Conservation (phyloP, 1,140 invertebrate species). For the Galleria mellonella region DNA sequence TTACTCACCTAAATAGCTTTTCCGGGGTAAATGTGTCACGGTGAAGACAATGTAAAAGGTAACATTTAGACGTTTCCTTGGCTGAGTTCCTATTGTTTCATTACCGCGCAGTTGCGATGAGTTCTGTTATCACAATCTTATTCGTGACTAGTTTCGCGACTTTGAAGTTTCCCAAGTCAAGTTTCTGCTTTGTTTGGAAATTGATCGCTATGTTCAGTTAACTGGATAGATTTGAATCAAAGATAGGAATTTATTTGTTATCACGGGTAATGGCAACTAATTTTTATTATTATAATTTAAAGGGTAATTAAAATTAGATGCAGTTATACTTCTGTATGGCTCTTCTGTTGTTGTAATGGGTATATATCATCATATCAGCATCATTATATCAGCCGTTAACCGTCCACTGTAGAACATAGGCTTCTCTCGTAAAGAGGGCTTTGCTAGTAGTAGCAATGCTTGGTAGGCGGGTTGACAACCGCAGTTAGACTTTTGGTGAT, state of each 20-base stretch:
- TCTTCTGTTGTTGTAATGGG: no score
- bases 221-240: slow-evolving; percentile 20
- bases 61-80: slow-evolving; percentile 27
- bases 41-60: slow-evolving; percentile 32
- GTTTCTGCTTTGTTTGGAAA: slow-evolving; percentile 22
- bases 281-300: no score
- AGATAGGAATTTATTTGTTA: slow-evolving; percentile 14
- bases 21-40: slow-evolving; percentile 38
- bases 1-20: slow-evolving; percentile 58
- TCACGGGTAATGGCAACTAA: slow-evolving; percentile 8
- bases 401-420: no score
- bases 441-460: no score
- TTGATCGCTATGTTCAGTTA: slow-evolving; percentile 16
- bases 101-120: slow-evolving; percentile 19
- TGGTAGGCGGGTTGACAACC: no score
- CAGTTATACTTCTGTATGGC: no score
- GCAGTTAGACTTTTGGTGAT: no score
- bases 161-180: slow-evolving; percentile 4
- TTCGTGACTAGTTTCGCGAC: slow-evolving; percentile 6
- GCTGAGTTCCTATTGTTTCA: slow-evolving; percentile 34
- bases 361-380: no score
- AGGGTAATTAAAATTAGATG: no score
- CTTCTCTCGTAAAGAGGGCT: no score
- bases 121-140: slow-evolving; percentile 18
- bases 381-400: no score